These are phyloP conservation scores for Lymantria dispar DNA, from an alignment of 2,888 invertebrate genomes.

Conservation along the genomic window DNA sequence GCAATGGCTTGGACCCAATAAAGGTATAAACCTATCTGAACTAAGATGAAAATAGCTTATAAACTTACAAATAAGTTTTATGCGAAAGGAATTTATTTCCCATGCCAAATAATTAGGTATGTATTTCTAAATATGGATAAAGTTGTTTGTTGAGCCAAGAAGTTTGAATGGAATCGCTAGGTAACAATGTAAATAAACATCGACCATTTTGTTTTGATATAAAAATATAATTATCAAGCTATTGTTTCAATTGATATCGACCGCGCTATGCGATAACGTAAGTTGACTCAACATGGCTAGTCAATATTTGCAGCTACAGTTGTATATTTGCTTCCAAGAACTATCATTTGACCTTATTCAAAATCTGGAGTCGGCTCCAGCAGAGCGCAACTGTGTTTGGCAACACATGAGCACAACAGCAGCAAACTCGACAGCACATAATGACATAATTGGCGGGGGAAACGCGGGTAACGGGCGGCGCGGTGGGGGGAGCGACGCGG, in stretches of 20 bases:
- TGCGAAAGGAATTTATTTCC: no score
- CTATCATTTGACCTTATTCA: constrained; percentile 32
- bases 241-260: neutral
- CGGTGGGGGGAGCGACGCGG: constrained; percentile 54
- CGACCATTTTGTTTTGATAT: neutral
- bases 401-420: constrained; percentile 53
- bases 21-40: no score
- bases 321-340: constrained; percentile 16
- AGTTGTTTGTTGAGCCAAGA: no score
- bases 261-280: neutral
- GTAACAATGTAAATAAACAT: constrained; percentile 18
- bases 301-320: constrained; percentile 3
- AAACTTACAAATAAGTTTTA: no score
- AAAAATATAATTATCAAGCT: neutral
- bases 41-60: no score
- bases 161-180: neutral
- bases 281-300: neutral
- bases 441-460: constrained; percentile 79
- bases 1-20: no score
- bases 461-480: constrained; percentile 35
- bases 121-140: no score
- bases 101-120: no score
- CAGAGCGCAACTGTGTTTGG: constrained; percentile 70
- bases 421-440: constrained; percentile 61
- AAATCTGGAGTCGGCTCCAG: constrained; percentile 55